phyloP scores from a whole-genome alignment of 2,113 vertebrate species.

The Sminthopsis crassicaudata region DNA sequence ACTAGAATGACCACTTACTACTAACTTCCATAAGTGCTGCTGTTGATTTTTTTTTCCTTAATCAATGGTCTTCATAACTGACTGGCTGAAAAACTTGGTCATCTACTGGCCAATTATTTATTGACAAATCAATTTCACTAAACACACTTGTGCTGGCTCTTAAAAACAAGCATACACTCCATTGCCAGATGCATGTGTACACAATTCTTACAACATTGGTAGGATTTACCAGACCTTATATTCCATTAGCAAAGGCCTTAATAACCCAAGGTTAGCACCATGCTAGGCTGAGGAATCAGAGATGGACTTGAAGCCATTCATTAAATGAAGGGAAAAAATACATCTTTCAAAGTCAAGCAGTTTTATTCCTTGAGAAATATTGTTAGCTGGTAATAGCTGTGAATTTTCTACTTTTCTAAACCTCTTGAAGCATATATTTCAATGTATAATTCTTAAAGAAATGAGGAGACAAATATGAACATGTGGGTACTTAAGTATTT shows the following conservation, averaged over 20 bases:
- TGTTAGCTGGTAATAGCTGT: slow-evolving; percentile 17
- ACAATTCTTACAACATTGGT: neutral
- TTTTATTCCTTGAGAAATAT: slow-evolving; percentile 4
- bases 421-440: slow-evolving; percentile 23
- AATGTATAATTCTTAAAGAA: neutral
- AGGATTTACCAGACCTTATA: neutral
- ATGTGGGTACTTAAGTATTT: neutral
- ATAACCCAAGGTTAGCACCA: neutral
- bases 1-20: neutral
- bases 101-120: neutral
- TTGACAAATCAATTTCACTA: neutral
- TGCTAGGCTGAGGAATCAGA: neutral
- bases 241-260: neutral
- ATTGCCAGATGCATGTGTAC: neutral
- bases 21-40: neutral
- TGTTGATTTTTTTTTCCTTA: neutral
- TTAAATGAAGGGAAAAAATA: slow-evolving; percentile 46
- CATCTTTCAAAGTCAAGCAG: slow-evolving; percentile 29
- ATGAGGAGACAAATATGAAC: neutral
- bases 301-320: neutral
- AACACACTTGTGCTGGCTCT: neutral
- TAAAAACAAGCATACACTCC: neutral
- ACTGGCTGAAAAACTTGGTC: neutral
- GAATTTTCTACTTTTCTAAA: slow-evolving; percentile 21
- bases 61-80: neutral